Evolutionary conservation across 2,797 vertebrate species (phyloP), one percentile per base, ranked within the genome.

Genomic region (Pelobates cultripes): DNA sequence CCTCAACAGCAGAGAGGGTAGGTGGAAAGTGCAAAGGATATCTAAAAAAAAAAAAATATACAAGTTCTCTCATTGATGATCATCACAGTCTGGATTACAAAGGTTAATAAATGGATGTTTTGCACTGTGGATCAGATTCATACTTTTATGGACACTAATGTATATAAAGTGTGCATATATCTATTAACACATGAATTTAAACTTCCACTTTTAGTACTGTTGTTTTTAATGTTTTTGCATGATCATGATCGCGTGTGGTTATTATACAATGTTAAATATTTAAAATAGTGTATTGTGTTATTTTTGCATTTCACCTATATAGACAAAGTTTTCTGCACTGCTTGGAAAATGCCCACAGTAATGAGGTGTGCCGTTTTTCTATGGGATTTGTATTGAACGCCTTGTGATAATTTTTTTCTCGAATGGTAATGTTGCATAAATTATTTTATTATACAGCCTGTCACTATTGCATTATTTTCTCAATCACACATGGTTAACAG

Each of bases 401-500:
- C 66, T 70, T 83, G 43, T 28, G 8, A 43, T 17, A 67, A 68
- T 67, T 73, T 45, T 64, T 66, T 43, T 44, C 63, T 70, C 41
- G 43, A 40, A 71, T 76, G 47, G 60, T 70, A 57, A 63, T 78
- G 71, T 79, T 78, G 28, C 64, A 84, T 79, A 75, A 84, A 84
- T 79, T 84, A 78, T 78, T 84, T 84, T 79, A 75, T 45, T 84
- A 79, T 60, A 55, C 47, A 40, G 66, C 41, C 60, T 77, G 47
- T 77, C 47, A 14, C 55, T 43, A 55, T 41, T 68, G 7, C 14
- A 42, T 70, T 81, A 73, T 53, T 51, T 44, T 47, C 42, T 10
- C 2, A 28, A 28, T 28, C 28, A 28, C 28, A 28, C 28, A 28
- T 28, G 28, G 28, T 28, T 28, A 28, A 28, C 28, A 28, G 28